phyloP scores from a whole-genome alignment of 1,140 invertebrate species.

The Thaumatotibia leucotreta region DNA sequence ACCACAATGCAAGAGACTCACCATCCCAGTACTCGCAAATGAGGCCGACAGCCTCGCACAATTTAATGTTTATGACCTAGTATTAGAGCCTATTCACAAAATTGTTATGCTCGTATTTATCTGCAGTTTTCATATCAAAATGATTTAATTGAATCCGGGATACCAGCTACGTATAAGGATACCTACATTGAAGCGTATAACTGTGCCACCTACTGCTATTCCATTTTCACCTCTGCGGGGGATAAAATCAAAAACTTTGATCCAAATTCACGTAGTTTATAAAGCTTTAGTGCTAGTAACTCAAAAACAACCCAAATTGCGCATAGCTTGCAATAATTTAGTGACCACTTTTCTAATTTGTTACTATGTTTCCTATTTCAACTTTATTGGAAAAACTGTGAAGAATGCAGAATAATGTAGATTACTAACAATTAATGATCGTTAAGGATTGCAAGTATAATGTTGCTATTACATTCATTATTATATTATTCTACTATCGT shows the following conservation, averaged over 20 bases:
- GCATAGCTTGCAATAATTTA: too few relatives aligned
- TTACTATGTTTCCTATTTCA: too few relatives aligned
- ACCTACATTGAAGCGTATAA: neutral
- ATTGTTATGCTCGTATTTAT: neutral
- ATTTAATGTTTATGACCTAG: neutral
- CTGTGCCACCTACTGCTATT: neutral
- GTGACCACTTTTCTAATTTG: too few relatives aligned
- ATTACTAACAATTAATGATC: too few relatives aligned
- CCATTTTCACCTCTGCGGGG: neutral
- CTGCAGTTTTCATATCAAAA: neutral
- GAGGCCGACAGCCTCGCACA: neutral
- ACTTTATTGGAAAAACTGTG: too few relatives aligned
- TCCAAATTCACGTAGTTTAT: too few relatives aligned
- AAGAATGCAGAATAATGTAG: too few relatives aligned
- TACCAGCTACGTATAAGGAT: neutral
- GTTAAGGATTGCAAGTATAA: too few relatives aligned
- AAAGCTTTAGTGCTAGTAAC: too few relatives aligned
- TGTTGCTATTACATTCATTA: too few relatives aligned
- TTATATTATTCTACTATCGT: neutral
- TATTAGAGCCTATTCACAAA: neutral
- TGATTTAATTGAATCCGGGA: neutral
- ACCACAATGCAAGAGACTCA: constrained; percentile 30
- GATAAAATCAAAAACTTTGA: neutral
- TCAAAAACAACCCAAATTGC: neutral
- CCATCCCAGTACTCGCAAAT: constrained; percentile 1